These are phyloP conservation scores for zebrafish (Danio rerio) DNA, from an alignment of 2,113 vertebrate species.

Conservation along the genomic window GRCz12tu NC_133179.1:7567001-7567500, in stretches of 20 bases:
- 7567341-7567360: too few relatives aligned
- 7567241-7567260: not conserved
- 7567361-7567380: too few relatives aligned
- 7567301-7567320: not conserved
- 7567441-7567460: too few relatives aligned
- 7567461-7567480: too few relatives aligned
- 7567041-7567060: conserved; percentile 16
- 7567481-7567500: too few relatives aligned
- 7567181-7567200: not conserved
- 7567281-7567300: not conserved
- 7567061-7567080: not conserved
- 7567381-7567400: too few relatives aligned
- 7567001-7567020: not conserved
- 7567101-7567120: not conserved
- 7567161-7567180: not conserved
- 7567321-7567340: too few relatives aligned
- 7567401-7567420: too few relatives aligned
- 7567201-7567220: not conserved
- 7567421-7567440: too few relatives aligned
- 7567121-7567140: not conserved
- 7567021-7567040: conserved; percentile 2
- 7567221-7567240: conserved; percentile 7
- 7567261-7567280: not conserved
- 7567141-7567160: not conserved
- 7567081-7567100: not conserved